Base-by-base conservation (phyloP, 2,113 vertebrate genomes). In the Lophura nycthemera region DNA sequence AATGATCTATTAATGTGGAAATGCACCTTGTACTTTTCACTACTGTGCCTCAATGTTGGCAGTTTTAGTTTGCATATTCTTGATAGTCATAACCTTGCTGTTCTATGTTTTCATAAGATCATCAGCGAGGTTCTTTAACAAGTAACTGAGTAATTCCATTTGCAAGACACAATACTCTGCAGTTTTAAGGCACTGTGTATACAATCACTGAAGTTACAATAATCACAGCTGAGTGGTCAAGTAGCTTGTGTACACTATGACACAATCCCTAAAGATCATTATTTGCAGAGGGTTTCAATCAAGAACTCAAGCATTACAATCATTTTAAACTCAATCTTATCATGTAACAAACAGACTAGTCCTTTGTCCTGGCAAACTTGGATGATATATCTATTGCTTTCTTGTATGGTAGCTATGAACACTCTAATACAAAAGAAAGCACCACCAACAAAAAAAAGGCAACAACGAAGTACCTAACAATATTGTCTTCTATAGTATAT, bases 131-230 rank as follows among this genome's bases (percentile, higher is more conserved):
- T 88, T 91, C 67, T 89, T 83, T 82, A 6, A 0, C 73, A 83
- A 91, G 87, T 88, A 92, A 83, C 71, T 25, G 67, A 91, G 73
- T 95, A 91, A 94, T 89, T 95, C 95, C 45, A 94, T 89, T 89
- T 95, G 75, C 85, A 89, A 88, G 92, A 94, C 82, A 63, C 22
- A 64, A 95, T 96, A 94, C 91, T 88, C 67, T 4, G 3, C 64
- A 88, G 27, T 91, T 88, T 75, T 83, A 60, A 29, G 64, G 32
- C 72, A 91, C 75, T 80, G 56, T 63, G 30, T 24, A 42, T 88
- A 91, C 75, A 71, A 79, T 64, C 54, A 77, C 83, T 67, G 64
- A 70, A 90, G 56, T 90, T 86, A 74, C 1, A 8, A 86, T 95
- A 93, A 93, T 78, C 81, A 82, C 64, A 88, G 85, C 27, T 88